Base-by-base conservation (phyloP, 2,888 invertebrate species). In the Anagyrus pseudococci region DNA sequence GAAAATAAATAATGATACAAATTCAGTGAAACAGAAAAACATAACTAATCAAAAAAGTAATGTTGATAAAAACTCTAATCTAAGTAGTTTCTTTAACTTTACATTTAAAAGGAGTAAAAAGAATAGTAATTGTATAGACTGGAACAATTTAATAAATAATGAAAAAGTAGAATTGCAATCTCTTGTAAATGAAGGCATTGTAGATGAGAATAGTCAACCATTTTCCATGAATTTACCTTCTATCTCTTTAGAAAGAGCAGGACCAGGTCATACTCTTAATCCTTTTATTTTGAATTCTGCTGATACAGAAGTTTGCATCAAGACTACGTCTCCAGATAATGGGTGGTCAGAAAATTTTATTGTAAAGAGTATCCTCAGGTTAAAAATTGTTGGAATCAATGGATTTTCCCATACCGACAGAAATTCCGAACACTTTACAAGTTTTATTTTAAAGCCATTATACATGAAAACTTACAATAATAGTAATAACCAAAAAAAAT, bases 361-460 rank as follows among this genome's bases (percentile, higher is more conserved):
- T 7, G 75, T 84, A 6, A 81, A 82, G 63, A 80, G 81, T 73
- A 73, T 85, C 17, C 74, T 85, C 17, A 82, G 84, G 65, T 71
- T 85, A 41, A 83, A 82, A 71, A 77, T 85, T 41, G 73, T 81
- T 13, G 80, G 82, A 20, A 75, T 81, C 26, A 71, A 80, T 46
- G 73, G 71, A 37, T 77, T 82, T 19, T 77, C 81, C 55, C 78
- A 80, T 19, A 76, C 79, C 52, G 79, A 82, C 49, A 79, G 80
- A 41, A 77, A 78, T 20, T 74, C 78, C 1, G 86, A 86, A 69
- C 82, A 83, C 68, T 86, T 86, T 67, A 84, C 82, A 61, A 84
- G 83, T 67, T 76, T 84, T 56, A 72, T 82, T 37, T 66, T 86
- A 55, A 83, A 84, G 68, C 86, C 86, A 1, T 66, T 78, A 2